Conservation (phyloP, 2,113 vertebrate genomes). For the Geothlypis trichas region DNA sequence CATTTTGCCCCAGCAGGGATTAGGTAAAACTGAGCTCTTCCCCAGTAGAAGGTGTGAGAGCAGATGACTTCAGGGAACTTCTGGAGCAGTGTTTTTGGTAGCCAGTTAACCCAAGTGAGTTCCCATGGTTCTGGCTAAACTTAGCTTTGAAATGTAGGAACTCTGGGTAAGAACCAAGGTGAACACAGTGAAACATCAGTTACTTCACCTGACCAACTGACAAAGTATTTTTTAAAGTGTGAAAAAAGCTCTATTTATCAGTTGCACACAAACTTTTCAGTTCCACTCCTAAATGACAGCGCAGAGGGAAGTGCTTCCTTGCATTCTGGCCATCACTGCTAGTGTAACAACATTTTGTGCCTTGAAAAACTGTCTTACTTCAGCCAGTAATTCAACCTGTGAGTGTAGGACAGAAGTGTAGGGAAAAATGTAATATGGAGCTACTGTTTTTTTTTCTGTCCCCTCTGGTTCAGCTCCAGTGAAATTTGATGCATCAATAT, state of each 20-base stretch:
- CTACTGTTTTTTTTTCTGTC: background rate
- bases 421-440: background rate
- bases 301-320: background rate
- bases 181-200: background rate
- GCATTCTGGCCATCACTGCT: background rate
- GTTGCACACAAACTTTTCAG: background rate
- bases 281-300: background rate
- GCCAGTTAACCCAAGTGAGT: background rate
- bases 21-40: background rate
- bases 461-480: background rate
- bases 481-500: background rate
- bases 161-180: background rate
- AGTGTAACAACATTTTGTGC: background rate
- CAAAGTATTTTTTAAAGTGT: background rate
- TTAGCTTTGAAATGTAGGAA: background rate
- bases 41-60: background rate
- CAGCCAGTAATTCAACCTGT: background rate
- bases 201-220: background rate
- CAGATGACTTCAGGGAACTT: background rate
- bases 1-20: background rate
- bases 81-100: background rate
- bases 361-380: background rate
- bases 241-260: background rate
- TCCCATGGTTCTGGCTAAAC: background rate
- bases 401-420: background rate